phyloP scores from a whole-genome alignment of 2,113 vertebrate genomes.

The Speoplatyrhinus poulsoni region DNA sequence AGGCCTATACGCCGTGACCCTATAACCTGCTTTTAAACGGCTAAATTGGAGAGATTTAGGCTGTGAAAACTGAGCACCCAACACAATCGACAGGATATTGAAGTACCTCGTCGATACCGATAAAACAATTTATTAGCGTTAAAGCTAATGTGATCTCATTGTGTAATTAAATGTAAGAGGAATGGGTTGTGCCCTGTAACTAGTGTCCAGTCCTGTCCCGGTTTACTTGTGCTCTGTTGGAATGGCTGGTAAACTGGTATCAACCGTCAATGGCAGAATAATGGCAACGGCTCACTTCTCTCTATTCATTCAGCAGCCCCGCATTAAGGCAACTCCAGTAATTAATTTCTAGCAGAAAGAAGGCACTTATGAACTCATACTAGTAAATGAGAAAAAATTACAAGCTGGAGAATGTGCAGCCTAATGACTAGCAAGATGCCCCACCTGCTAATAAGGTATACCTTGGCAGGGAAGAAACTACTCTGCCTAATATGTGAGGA shows the following conservation, averaged over 20 bases:
- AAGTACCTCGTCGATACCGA: slow-evolving; percentile 48
- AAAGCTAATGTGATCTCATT: slow-evolving; percentile 8
- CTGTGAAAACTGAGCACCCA: slow-evolving; percentile 17
- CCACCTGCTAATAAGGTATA: slow-evolving; percentile 27
- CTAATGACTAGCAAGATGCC: slow-evolving; percentile 39
- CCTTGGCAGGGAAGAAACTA: slow-evolving; percentile 6
- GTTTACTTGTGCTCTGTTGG: no score
- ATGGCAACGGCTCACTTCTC: no score
- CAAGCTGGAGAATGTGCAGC: slow-evolving; percentile 31
- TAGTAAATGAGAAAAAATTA: slow-evolving; percentile 60
- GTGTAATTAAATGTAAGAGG: slow-evolving; percentile 39
- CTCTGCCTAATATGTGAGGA: slow-evolving; percentile 6
- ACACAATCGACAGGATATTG: slow-evolving; percentile 27
- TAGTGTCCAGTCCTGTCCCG: no score
- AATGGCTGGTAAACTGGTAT: no score
- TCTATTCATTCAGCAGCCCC: slow-evolving; percentile 41
- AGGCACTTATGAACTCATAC: slow-evolving; percentile 49
- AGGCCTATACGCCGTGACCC: slow-evolving; percentile 48
- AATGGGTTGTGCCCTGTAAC: slow-evolving; percentile 56
- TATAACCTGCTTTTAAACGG: slow-evolving; percentile 45
- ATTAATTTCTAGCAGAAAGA: slow-evolving; percentile 60
- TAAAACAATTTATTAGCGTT: slow-evolving; percentile 25
- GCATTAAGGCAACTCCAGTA: slow-evolving; percentile 57
- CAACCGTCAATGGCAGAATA: no score
- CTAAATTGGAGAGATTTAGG: slow-evolving; percentile 14